Evolutionary conservation across 2,888 invertebrate genomes (phyloP).

Genomic region (Gymnoscelis rufifasciata): DNA sequence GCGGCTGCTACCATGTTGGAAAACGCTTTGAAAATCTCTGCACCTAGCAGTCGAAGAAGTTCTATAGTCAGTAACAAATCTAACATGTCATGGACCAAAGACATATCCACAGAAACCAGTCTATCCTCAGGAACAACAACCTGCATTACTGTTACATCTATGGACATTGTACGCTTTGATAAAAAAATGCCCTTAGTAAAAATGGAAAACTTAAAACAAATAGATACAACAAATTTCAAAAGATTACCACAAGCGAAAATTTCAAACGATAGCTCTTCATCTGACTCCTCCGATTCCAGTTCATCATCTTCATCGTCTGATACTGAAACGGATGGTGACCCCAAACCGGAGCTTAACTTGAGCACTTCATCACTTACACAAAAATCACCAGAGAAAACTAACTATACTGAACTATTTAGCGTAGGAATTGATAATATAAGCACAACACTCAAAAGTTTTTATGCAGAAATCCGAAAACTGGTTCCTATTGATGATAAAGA

Average conservation of each 20-base stretch:
- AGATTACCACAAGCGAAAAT: neutral
- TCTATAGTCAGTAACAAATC: conserved; percentile 43
- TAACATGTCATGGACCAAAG: conserved; percentile 56
- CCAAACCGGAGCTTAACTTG: conserved; percentile 9
- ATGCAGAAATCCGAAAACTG: conserved; percentile 5
- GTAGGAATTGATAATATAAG: too few species aligned
- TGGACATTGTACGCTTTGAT: conserved; percentile 50
- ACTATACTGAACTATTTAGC: too few species aligned
- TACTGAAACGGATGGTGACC: neutral
- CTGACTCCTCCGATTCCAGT: neutral
- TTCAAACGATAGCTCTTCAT: conserved; percentile 4
- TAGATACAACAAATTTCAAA: neutral
- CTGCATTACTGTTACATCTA: conserved; percentile 45
- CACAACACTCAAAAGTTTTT: conserved; percentile 4
- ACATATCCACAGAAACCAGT: conserved; percentile 44
- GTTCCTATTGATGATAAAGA: neutral
- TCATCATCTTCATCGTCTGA: conserved; percentile 7
- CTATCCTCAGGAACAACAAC: conserved; percentile 44
- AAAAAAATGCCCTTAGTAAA: conserved; percentile 54
- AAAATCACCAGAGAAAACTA: too few species aligned
- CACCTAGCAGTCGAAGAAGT: conserved; percentile 24
- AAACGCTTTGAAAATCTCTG: neutral
- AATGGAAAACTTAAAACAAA: conserved; percentile 26
- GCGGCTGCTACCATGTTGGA: conserved; percentile 13
- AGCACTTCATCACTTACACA: conserved; percentile 18